These are phyloP conservation scores for Holotrichia oblita DNA, from an alignment of 1,140 invertebrate species.

Conservation along the genomic window DNA sequence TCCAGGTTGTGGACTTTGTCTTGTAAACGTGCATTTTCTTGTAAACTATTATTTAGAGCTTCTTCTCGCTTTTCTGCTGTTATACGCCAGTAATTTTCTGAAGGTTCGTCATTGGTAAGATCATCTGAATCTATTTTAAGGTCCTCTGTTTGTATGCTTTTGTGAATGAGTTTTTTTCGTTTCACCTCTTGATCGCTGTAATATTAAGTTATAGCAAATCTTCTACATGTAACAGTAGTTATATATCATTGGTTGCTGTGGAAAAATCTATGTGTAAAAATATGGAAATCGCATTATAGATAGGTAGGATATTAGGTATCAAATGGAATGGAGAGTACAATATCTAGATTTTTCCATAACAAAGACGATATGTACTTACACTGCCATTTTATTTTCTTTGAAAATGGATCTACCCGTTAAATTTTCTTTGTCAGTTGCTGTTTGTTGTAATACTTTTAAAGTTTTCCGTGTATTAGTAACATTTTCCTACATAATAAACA, in stretches of 20 bases:
- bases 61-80: slow-evolving; percentile 71
- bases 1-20: slow-evolving; percentile 67
- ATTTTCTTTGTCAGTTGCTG: slow-evolving; percentile 71
- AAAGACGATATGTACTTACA: slow-evolving; percentile 46
- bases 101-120: slow-evolving; percentile 70
- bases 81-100: slow-evolving; percentile 74
- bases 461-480: slow-evolving; percentile 66
- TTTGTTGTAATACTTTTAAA: slow-evolving; percentile 70
- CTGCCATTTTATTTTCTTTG: slow-evolving; percentile 50
- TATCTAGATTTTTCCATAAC: too few relatives aligned
- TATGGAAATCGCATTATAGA: too few relatives aligned
- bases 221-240: not conserved
- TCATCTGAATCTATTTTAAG: slow-evolving; percentile 67
- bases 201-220: not conserved
- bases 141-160: slow-evolving; percentile 66
- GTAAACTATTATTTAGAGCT: slow-evolving; percentile 71
- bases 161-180: slow-evolving; percentile 62
- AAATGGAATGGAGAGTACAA: too few relatives aligned
- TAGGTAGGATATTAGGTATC: too few relatives aligned
- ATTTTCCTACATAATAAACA: slow-evolving; percentile 58
- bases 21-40: slow-evolving; percentile 69
- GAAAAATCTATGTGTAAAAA: too few relatives aligned
- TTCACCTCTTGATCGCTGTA: slow-evolving; percentile 45
- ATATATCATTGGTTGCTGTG: not conserved
- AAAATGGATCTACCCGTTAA: slow-evolving; percentile 65